Percentiles rank a stretch among this genome's conserved stretches.
Conservation (phyloP, 1,140 invertebrate species). For the Solen grandis region DNA sequence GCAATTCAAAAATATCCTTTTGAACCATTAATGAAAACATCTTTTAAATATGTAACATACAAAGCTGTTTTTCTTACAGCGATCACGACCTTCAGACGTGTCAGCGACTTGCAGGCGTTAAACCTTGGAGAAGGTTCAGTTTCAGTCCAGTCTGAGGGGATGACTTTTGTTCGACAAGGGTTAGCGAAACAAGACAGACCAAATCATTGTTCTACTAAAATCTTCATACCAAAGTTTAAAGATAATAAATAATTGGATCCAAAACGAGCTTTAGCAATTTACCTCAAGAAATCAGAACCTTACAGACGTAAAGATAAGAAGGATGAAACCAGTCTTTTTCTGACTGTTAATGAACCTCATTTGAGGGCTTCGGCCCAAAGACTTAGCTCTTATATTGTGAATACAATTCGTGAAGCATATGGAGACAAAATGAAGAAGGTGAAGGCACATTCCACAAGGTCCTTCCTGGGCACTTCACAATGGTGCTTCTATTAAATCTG, state of each 20-base stretch:
- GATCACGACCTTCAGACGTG: slow-evolving; percentile 7
- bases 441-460: neutral
- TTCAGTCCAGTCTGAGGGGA: neutral
- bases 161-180: neutral
- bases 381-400: neutral
- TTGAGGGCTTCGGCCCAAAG: neutral
- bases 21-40: neutral
- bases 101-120: slow-evolving; percentile 13
- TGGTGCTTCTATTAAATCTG: too few species aligned
- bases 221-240: neutral
- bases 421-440: too few species aligned
- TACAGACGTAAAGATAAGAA: neutral
- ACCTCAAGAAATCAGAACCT: neutral
- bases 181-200: slow-evolving; percentile 10
- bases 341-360: neutral
- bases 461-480: too few species aligned
- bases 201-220: slow-evolving; percentile 6
- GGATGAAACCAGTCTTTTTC: neutral
- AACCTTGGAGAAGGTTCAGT: slow-evolving; percentile 1
- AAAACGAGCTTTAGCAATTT: neutral
- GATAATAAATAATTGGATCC: neutral
- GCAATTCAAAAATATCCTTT: neutral
- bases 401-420: too few species aligned
- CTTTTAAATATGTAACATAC: neutral
- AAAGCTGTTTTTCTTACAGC: slow-evolving; percentile 27